These are phyloP conservation scores for Knipowitschia caucasica DNA, from an alignment of 2,797 vertebrate genomes.

Conservation along the genomic window DNA sequence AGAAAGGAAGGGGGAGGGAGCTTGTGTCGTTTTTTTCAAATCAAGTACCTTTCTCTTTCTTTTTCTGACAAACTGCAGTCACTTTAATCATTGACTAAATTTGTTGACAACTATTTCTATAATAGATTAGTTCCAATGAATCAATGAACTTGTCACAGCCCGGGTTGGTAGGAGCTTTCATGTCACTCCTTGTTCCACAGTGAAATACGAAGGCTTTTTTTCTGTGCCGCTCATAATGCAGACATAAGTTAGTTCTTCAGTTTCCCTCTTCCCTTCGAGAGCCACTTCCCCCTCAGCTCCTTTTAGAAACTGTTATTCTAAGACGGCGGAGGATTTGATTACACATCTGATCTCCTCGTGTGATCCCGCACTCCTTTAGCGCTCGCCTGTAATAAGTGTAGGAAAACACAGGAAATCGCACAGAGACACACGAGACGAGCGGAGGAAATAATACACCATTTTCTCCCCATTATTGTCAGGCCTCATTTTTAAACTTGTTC, in stretches of 20 bases:
- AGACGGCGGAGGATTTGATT: not conserved
- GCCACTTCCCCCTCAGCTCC: not conserved
- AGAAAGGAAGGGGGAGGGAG: too few relatives aligned
- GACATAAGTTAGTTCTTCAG: not conserved
- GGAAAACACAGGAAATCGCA: conserved; percentile 10
- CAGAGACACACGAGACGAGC: not conserved
- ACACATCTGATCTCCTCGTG: conserved; percentile 6
- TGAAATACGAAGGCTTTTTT: not conserved
- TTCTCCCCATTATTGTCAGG: conserved; percentile 17
- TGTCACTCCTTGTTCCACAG: not conserved
- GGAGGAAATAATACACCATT: conserved; percentile 12
- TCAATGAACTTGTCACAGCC: too few relatives aligned
- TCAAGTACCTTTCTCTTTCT: too few relatives aligned
- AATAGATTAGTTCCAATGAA: too few relatives aligned
- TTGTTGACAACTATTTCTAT: too few relatives aligned
- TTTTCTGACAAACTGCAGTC: too few relatives aligned
- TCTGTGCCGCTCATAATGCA: not conserved
- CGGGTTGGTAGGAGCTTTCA: too few relatives aligned
- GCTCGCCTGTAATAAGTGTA: conserved; percentile 3
- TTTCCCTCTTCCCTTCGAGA: not conserved
- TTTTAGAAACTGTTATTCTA: conserved; percentile 7
- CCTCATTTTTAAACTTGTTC: conserved; percentile 10
- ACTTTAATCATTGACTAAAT: too few relatives aligned
- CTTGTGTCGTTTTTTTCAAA: too few relatives aligned
- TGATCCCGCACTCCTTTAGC: conserved; percentile 6